phyloP scores from a whole-genome alignment of 2,113 vertebrate genomes.

The Rhinolophus sinicus region DNA sequence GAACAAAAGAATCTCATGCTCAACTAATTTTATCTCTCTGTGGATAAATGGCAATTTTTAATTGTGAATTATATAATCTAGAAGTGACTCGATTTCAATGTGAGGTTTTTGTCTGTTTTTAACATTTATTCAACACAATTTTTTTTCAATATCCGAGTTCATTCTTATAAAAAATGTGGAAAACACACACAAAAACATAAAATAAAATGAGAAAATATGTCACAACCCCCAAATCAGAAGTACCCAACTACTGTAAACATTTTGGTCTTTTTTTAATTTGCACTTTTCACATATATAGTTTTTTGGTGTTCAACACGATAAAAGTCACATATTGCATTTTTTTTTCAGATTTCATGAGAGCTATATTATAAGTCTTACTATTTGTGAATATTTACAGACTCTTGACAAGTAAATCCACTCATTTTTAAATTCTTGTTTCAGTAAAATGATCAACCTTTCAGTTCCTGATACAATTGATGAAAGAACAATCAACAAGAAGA shows the following conservation, averaged over 20 bases:
- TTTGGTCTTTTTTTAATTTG: background rate
- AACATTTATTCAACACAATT: background rate
- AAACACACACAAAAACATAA: background rate
- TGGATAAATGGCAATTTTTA: conserved; percentile 1
- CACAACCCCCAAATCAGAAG: background rate
- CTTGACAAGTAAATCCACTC: conserved; percentile 11
- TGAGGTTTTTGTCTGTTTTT: background rate
- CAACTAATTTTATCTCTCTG: background rate
- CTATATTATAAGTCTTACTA: conserved; percentile 4
- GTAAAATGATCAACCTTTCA: conserved; percentile 99
- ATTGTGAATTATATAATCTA: conserved; percentile 15
- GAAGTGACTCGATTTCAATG: background rate
- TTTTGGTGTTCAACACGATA: conserved; percentile 36
- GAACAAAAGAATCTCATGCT: background rate
- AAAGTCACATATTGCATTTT: background rate
- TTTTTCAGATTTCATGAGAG: background rate
- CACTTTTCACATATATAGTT: background rate
- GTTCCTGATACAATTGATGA: conserved; percentile 98
- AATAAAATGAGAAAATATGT: background rate
- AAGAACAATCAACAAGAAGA: conserved; percentile 98
- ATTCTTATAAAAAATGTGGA: conserved; percentile 13
- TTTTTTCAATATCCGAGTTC: background rate
- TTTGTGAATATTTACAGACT: background rate
- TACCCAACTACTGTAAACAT: background rate
- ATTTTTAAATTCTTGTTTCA: conserved; percentile 75